Evolutionary conservation across 2,113 vertebrate genomes (phyloP).

Genomic region (Chloebia gouldiae): DNA sequence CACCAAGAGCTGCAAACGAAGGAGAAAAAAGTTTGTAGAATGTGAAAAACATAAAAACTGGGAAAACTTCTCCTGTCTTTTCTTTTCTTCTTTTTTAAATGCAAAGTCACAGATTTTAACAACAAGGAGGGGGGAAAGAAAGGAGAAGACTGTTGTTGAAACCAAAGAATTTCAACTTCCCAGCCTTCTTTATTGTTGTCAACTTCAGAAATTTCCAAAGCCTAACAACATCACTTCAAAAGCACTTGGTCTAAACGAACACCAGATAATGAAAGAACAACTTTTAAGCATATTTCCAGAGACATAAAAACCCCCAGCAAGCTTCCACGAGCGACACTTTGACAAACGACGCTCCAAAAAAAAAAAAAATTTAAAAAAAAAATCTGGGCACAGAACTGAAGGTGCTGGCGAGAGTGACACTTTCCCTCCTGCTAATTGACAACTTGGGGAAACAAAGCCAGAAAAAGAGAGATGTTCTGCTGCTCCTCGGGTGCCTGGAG

Average conservation of each 20-base stretch:
- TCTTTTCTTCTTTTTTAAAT: not conserved
- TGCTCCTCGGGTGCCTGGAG: constrained; percentile 9
- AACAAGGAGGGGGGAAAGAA: not conserved
- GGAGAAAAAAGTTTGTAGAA: not conserved
- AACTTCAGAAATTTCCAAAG: constrained; percentile 24
- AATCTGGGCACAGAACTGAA: constrained; percentile 21
- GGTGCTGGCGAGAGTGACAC: constrained; percentile 20
- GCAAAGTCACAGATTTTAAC: not conserved
- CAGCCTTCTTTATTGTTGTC: not conserved
- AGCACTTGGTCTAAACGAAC: constrained; percentile 27
- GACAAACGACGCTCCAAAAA: not conserved
- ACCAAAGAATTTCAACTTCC: constrained; percentile 15
- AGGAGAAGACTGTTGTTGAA: not conserved
- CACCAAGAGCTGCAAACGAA: not conserved
- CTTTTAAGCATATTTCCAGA: constrained; percentile 44
- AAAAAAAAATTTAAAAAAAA: not conserved
- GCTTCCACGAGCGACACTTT: constrained; percentile 24
- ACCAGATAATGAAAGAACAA: constrained; percentile 45
- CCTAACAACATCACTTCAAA: constrained; percentile 47
- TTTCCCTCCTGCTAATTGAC: constrained; percentile 66
- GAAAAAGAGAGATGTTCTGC: constrained; percentile 1
- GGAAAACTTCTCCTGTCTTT: not conserved
- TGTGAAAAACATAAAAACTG: not conserved
- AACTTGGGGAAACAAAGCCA: constrained; percentile 53
- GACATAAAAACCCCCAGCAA: not conserved